Base-by-base conservation (phyloP, 1,140 invertebrate genomes). In the Apis cerana region DNA sequence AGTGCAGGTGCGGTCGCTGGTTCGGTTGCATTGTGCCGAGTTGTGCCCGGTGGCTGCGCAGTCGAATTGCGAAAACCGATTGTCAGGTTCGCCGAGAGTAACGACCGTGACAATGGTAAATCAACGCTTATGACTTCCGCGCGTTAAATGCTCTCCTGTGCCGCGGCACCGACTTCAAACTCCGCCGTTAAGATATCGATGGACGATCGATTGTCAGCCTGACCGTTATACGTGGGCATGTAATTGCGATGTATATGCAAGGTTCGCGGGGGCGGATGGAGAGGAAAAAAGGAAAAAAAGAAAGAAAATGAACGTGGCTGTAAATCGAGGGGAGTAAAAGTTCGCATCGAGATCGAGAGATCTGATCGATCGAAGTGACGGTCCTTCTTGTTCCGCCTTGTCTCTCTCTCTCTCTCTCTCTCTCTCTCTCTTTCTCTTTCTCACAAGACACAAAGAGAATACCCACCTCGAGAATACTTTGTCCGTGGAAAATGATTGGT, bases 51-150 rank as follows among this genome's bases (percentile, higher is more conserved):
- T 65, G 64, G 64, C 64, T 67, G 64, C 17, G 64, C 17, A 56
- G 43, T 68, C 75, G 83, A 85, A 87, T 85, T 72, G 80, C 83
- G 64, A 85, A 72, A 80, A 82, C 58, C 85, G 86, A 87, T 87
- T 84, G 74, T 81, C 65, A 75, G 48, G 59, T 68, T 69, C 82
- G 69, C 64, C n/a, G 72, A 71, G 86, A 88, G 68, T 80, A 85
- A 88, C 83, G 86, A 74, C 87, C 87, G 72, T 88, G 86, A 83
- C 87, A 88, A 88, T 88, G 87, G 86, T 88, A 88, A 85, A 88
- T 87, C 85, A 71, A 50, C 64, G 79, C 78, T 85, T 85, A 88
- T 76, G 70, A 87, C 83, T 88, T 84, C 74, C 76, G 81, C 54
- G 67, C 75, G 75, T 75, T 77, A 71, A 78, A 75, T 59, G 54